Evolutionary conservation across 2,888 invertebrate species (phyloP).

Genomic region (Rhorus exstirpatorius): DNA sequence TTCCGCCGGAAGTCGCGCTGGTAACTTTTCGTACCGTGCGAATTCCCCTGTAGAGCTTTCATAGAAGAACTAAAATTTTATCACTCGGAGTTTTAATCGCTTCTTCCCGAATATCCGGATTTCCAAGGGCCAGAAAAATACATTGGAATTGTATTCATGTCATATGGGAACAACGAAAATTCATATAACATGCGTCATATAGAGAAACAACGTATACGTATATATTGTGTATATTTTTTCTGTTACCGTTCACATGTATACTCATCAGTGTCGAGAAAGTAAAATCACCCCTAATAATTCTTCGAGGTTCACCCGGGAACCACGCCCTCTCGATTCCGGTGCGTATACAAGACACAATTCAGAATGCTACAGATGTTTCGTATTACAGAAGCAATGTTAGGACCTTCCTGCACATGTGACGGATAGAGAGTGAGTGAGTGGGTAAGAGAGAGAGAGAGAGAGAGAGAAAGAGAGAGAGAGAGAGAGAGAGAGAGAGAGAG

Average conservation of each 20-base stretch:
- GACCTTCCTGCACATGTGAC: background rate
- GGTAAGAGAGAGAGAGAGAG: background rate
- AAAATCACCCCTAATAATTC: slow-evolving; percentile 50
- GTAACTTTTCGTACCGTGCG: too few species aligned
- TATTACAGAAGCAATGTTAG: slow-evolving; percentile 20
- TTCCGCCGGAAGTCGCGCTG: too few species aligned
- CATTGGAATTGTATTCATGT: too few species aligned
- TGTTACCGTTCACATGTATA: background rate
- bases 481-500: background rate
- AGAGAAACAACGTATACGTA: too few species aligned
- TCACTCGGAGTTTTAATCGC: too few species aligned
- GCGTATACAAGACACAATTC: slow-evolving; percentile 27
- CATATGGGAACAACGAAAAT: too few species aligned
- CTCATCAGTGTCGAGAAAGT: background rate
- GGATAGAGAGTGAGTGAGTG: background rate
- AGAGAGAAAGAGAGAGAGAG: background rate
- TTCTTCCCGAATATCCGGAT: too few species aligned
- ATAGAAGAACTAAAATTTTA: too few species aligned
- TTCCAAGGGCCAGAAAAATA: too few species aligned
- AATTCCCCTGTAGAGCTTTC: too few species aligned
- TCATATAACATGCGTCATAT: too few species aligned
- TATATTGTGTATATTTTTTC: too few species aligned
- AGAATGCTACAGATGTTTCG: slow-evolving; percentile 61
- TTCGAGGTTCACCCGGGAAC: slow-evolving; percentile 33
- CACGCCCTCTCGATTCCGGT: slow-evolving; percentile 43